Conservation (phyloP, 2,113 vertebrate species). For the Meles meles region DNA sequence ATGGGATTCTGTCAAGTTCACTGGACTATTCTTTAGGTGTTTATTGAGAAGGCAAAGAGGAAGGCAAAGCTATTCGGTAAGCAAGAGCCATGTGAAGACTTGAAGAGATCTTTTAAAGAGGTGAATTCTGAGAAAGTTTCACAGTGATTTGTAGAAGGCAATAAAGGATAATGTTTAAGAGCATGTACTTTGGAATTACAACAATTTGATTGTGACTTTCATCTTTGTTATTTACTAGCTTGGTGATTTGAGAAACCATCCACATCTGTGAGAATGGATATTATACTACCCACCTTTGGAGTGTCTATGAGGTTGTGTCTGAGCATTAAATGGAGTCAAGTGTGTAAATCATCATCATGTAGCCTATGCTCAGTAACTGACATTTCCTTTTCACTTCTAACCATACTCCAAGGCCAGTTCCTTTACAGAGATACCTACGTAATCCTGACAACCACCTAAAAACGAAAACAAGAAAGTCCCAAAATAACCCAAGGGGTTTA, state of each 20-base stretch:
- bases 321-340: not conserved
- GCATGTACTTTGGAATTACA: not conserved
- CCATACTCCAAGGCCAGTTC: not conserved
- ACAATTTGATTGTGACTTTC: not conserved
- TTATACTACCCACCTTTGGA: not conserved
- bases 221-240: not conserved
- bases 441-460: not conserved
- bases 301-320: not conserved
- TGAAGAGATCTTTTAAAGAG: slow-evolving; percentile 6
- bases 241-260: not conserved
- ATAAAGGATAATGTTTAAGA: not conserved
- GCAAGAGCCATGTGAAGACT: not conserved
- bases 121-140: not conserved
- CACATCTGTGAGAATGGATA: not conserved
- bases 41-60: not conserved
- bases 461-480: not conserved
- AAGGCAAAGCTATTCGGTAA: not conserved
- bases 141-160: not conserved
- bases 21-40: not conserved
- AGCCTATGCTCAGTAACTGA: not conserved
- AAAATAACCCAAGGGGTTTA: not conserved
- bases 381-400: not conserved
- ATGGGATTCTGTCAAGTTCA: not conserved
- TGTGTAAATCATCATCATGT: not conserved
- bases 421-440: not conserved